These are phyloP conservation scores for Porites lutea DNA, from an alignment of 64 coral and sea anemone genomes.

Conservation along the genomic window DNA sequence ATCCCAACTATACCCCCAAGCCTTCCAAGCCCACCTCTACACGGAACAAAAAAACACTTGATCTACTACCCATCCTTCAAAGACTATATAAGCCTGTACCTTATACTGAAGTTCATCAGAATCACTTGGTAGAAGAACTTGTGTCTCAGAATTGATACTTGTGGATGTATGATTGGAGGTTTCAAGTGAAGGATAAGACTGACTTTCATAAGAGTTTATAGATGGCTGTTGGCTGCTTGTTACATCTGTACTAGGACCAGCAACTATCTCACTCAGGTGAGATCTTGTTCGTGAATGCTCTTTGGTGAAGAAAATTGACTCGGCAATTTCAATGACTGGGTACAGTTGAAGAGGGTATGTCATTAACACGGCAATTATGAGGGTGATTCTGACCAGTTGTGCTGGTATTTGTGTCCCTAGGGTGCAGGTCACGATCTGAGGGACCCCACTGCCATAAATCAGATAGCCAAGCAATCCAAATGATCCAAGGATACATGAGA, in stretches of 20 bases:
- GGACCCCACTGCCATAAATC: constrained; percentile 79
- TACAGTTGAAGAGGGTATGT: constrained; percentile 95
- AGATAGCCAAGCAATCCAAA: constrained; percentile 96
- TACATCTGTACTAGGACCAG: constrained; percentile 41
- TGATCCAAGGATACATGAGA: constrained; percentile 90
- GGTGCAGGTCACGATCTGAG: constrained; percentile 89
- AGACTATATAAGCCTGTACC: background rate
- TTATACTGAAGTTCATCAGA: constrained; percentile 29
- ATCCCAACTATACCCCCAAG: too few relatives aligned
- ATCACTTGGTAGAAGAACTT: constrained; percentile 33
- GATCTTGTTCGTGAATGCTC: constrained; percentile 44
- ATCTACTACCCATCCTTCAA: background rate
- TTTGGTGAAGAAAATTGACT: constrained; percentile 80
- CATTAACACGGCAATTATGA: constrained; percentile 83
- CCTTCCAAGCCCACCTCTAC: too few relatives aligned
- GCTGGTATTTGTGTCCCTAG: constrained; percentile 53
- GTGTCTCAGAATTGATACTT: background rate
- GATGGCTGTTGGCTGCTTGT: background rate
- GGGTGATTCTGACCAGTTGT: constrained; percentile 70
- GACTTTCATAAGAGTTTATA: background rate
- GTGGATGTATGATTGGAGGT: background rate
- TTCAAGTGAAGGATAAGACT: background rate
- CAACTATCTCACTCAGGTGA: constrained; percentile 57
- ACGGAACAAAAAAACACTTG: too few relatives aligned
- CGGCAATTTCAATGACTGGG: constrained; percentile 91